Evolutionary conservation across 2,113 vertebrate species (phyloP).

Genomic region (Drymodes brunneopygia): DNA sequence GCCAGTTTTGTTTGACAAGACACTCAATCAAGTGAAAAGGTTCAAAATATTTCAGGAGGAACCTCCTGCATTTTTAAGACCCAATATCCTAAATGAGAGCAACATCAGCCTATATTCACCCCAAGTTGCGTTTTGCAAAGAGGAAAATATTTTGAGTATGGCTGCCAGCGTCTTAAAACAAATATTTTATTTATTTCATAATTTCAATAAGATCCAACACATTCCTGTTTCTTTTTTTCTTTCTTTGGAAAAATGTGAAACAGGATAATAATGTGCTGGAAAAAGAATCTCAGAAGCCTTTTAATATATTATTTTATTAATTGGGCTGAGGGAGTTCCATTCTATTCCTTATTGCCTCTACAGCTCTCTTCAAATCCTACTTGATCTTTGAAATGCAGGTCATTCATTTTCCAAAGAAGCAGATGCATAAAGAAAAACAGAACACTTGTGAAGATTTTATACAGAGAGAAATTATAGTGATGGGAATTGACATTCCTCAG

Average conservation of each 20-base stretch:
- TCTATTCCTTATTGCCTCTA: background rate
- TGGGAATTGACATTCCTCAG: constrained; percentile 43
- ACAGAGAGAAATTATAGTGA: background rate
- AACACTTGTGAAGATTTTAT: background rate
- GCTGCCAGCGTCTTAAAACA: background rate
- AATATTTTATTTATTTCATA: constrained; percentile 14
- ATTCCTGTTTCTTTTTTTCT: background rate
- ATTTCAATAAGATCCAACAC: background rate
- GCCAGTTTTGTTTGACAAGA: constrained; percentile 82
- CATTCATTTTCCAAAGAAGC: constrained; percentile 17
- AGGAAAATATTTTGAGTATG: constrained; percentile 30
- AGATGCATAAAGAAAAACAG: constrained; percentile 29
- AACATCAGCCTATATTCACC: constrained; percentile 47
- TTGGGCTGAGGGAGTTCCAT: background rate
- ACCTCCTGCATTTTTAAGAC: constrained; percentile 64
- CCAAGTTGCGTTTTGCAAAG: constrained; percentile 32
- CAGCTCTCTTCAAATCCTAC: constrained; percentile 15
- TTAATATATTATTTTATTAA: background rate
- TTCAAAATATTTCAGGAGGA: constrained; percentile 75
- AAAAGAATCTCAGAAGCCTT: background rate
- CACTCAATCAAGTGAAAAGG: constrained; percentile 76
- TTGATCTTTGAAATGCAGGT: constrained; percentile 33
- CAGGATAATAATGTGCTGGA: background rate
- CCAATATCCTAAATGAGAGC: constrained; percentile 58
- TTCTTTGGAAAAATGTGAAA: background rate